Percentiles rank a stretch among this genome's conserved stretches.
Conservation (phyloP, 2,888 invertebrate genomes). For the Hylaea fasciaria region DNA sequence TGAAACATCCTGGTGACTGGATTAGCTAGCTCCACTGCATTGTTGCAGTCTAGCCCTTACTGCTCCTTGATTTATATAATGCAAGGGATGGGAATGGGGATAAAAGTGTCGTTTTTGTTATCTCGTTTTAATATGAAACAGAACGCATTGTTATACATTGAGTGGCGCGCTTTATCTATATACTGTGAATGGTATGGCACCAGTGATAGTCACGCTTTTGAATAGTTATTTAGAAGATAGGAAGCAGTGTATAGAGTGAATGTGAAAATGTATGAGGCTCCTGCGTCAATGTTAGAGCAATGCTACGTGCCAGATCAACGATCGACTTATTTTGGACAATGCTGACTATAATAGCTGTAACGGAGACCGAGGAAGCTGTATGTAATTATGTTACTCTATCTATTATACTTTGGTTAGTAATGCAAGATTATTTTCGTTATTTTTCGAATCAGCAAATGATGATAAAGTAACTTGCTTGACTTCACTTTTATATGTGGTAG, state of each 20-base stretch:
- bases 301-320: neutral
- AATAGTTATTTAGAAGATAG: slow-evolving; percentile 3
- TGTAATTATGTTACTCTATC: too few species aligned
- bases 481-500: too few species aligned
- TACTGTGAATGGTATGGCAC: slow-evolving; percentile 7
- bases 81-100: slow-evolving; percentile 24
- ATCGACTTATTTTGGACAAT: too few species aligned
- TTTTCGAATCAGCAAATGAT: too few species aligned
- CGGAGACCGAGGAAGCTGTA: too few species aligned
- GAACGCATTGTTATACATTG: slow-evolving; percentile 36
- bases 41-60: slow-evolving; percentile 10
- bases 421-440: too few species aligned
- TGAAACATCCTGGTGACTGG: too few species aligned
- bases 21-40: too few species aligned
- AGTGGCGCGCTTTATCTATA: slow-evolving; percentile 34
- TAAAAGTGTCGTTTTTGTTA: slow-evolving; percentile 41
- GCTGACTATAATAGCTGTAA: too few species aligned
- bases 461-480: too few species aligned
- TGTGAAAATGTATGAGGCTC: neutral
- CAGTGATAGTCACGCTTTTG: neutral
- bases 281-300: neutral
- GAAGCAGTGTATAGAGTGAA: neutral
- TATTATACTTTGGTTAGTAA: too few species aligned
- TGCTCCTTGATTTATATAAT: slow-evolving; percentile 4
- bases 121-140: slow-evolving; percentile 40